These are phyloP conservation scores for Melanargia galathea DNA, from an alignment of 2,888 invertebrate species.

Conservation along the genomic window DNA sequence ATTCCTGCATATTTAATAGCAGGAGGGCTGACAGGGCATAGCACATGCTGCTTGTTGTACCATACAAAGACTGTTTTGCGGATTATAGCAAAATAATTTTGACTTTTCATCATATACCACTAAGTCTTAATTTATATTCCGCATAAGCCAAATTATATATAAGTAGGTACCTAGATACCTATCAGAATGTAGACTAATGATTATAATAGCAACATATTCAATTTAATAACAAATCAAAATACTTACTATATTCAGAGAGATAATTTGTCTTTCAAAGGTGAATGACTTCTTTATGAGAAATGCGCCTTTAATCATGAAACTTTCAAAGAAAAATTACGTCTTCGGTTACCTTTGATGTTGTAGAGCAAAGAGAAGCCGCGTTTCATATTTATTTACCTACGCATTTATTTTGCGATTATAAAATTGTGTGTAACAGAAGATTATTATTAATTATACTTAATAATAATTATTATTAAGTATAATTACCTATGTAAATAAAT, in stretches of 20 bases:
- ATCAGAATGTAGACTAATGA: background rate
- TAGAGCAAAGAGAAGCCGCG: slow-evolving; percentile 16
- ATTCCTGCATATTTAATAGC: too few species aligned
- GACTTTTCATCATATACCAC: too few species aligned
- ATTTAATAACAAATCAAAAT: slow-evolving; percentile 19
- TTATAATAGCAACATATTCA: slow-evolving; percentile 15
- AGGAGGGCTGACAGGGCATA: too few species aligned
- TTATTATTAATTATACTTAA: background rate
- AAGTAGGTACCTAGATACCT: background rate
- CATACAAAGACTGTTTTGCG: too few species aligned
- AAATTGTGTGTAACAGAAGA: background rate
- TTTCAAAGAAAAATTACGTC: slow-evolving; percentile 27
- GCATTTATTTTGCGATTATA: slow-evolving; percentile 17
- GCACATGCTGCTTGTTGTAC: too few species aligned
- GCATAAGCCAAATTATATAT: background rate
- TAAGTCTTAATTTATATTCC: background rate
- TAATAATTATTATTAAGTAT: too few species aligned
- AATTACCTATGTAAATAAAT: background rate
- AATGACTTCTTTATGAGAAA: slow-evolving; percentile 24
- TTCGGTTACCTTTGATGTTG: slow-evolving; percentile 23
- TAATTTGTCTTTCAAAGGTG: slow-evolving; percentile 24
- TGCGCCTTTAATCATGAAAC: slow-evolving; percentile 26
- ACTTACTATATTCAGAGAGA: slow-evolving; percentile 16
- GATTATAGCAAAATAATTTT: too few species aligned
- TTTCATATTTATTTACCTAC: background rate